Percentiles rank a stretch among this genome's conserved stretches.
These are phyloP conservation scores for Plutomurus gul DNA, from an alignment of 1,140 invertebrate genomes.

Conservation along the genomic window DNA sequence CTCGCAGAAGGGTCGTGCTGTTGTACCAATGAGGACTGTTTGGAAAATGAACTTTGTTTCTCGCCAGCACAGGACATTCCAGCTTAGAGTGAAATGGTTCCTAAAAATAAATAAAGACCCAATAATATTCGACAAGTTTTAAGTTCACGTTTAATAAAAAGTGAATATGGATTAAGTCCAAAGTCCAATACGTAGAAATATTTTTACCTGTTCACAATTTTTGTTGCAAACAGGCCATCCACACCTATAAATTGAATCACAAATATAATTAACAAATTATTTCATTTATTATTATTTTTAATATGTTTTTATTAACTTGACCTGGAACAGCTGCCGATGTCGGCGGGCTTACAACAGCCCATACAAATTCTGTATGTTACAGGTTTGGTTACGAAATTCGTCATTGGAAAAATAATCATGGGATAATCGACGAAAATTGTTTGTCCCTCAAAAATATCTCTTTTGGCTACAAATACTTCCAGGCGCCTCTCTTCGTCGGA, in stretches of 20 bases:
- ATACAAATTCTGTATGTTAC: neutral
- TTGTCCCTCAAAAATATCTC: neutral
- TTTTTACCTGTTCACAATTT: neutral
- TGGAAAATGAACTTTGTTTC: neutral
- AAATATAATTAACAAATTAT: too few relatives aligned
- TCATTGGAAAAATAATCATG: neutral
- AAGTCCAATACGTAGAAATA: neutral
- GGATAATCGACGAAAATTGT: neutral
- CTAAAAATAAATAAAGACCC: neutral
- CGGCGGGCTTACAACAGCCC: neutral
- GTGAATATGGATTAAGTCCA: too few relatives aligned
- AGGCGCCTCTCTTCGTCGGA: neutral
- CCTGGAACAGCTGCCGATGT: neutral
- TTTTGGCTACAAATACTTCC: neutral
- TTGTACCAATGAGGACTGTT: slow-evolving; percentile 11
- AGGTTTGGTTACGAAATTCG: neutral
- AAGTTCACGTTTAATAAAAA: too few relatives aligned
- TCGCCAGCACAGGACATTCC: neutral
- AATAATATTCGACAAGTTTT: too few relatives aligned
- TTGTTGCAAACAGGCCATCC: neutral
- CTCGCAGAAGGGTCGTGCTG: neutral
- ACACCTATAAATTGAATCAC: too few relatives aligned
- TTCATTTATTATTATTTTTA: too few relatives aligned
- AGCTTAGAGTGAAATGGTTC: neutral
- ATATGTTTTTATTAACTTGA: too few relatives aligned